phyloP scores from a whole-genome alignment of 2,113 vertebrate species.

The Odocoileus virginianus region DNA sequence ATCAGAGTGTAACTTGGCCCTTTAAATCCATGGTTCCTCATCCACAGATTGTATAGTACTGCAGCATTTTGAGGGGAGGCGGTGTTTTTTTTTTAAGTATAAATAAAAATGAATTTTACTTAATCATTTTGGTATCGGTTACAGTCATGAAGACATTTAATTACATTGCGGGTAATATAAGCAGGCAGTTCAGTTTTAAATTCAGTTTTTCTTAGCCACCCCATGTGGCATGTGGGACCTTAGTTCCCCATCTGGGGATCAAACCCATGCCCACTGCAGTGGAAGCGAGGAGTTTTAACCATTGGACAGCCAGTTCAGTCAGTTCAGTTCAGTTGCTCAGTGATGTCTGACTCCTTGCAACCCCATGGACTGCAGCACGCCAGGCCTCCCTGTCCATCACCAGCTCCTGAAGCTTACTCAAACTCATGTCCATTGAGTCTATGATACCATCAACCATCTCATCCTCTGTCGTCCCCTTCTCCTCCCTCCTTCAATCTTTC shows the following conservation, averaged over 20 bases:
- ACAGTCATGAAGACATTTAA: background rate
- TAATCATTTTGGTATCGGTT: background rate
- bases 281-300: background rate
- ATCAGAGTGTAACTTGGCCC: background rate
- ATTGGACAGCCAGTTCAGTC: background rate
- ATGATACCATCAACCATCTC: background rate
- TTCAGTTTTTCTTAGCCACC: background rate
- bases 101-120: background rate
- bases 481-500: background rate
- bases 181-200: background rate
- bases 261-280: background rate
- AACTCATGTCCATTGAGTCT: background rate
- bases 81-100: background rate
- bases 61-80: accelerated
- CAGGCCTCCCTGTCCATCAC: background rate
- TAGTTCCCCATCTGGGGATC: background rate
- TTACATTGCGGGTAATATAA: background rate
- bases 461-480: background rate
- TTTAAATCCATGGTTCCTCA: background rate
- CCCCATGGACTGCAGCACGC: background rate
- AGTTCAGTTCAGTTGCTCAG: background rate
- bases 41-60: background rate
- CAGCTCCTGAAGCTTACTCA: background rate
- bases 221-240: background rate
- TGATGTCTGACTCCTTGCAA: background rate